These are phyloP conservation scores for Aradophagus sp. DNA, from an alignment of 1,140 invertebrate species.

Conservation along the genomic window DNA sequence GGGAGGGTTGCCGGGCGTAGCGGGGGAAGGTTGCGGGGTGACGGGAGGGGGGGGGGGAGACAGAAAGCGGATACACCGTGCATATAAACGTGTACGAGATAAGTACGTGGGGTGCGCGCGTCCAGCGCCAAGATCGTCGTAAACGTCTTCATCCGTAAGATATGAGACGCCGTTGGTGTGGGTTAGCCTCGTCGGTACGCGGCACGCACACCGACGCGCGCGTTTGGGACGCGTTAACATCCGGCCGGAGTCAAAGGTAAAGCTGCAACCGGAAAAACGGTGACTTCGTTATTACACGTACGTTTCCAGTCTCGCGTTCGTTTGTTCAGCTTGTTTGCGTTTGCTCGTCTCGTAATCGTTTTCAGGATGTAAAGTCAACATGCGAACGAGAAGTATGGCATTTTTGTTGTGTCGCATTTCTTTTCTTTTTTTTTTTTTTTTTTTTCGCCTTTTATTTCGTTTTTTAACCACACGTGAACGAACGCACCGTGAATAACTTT, in stretches of 20 bases:
- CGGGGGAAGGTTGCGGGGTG: too few species aligned
- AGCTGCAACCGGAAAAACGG: conserved; percentile 25
- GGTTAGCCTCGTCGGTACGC: conserved; percentile 25
- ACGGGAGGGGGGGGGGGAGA: conserved; percentile 14
- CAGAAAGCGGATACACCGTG: conserved; percentile 53
- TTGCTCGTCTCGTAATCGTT: conserved; percentile 13
- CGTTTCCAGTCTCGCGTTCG: conserved; percentile 3
- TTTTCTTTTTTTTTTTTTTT: too few species aligned
- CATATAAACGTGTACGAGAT: conserved; percentile 58
- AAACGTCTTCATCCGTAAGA: conserved; percentile 74
- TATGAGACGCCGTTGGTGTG: conserved; percentile 69
- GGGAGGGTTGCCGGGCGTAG: conserved; percentile 17
- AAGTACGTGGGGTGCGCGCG: conserved; percentile 58
- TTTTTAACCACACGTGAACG: too few species aligned
- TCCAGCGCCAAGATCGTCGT: conserved; percentile 69
- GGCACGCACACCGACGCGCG: conserved; percentile 52
- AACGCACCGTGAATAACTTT: too few species aligned
- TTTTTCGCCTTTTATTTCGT: too few species aligned
- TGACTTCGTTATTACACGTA: conserved; percentile 10
- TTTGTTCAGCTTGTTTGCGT: conserved; percentile 2
- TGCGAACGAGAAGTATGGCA: too few species aligned
- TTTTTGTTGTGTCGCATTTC: too few species aligned
- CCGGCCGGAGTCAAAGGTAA: conserved; percentile 47
- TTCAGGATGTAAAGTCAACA: conserved; percentile 8
- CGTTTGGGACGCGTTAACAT: conserved; percentile 65